Base-by-base conservation (phyloP, 2,888 invertebrate species). In the Netelia fuscicornis region DNA sequence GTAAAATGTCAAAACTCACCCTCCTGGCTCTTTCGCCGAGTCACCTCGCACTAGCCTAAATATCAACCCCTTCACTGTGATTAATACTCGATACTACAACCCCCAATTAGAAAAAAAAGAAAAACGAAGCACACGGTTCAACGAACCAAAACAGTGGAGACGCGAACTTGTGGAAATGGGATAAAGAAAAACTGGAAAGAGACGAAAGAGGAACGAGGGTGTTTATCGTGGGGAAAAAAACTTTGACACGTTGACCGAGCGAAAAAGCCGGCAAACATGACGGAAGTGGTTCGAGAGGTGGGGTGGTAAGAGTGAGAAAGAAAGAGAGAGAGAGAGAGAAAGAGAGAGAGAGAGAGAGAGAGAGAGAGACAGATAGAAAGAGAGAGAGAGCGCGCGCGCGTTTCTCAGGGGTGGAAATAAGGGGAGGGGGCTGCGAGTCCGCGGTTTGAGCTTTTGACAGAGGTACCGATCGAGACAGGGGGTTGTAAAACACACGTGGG, bases 401-500 rank as follows among this genome's bases (percentile, higher is more conserved):
- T 78, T 62, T 11, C 48, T n/a, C 23, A 1, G 42, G 62, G 42
- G 42, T 20, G 64, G 64, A 17, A 23, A n/a, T 62, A 58, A 42
- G 72, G 60, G 62, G 79, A 30, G 62, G 54, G 72, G 58, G 81
- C 54, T 74, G 81, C 62, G 30, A n/a, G 9, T n/a, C 42, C 64
- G 58, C 42, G 81, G 70, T 79, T 75, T 77, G 64, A 60, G 48
- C 67, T 68, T 58, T 65, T 48, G 54, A 58, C 54, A 68, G 20
- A 75, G 23, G 60, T 78, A 48, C 64, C 30, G 62, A 86, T 72
- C 72, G 85, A 82, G 70, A 71, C 71, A 72, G 62, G 62, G 71
- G 48, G 48, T 64, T 68, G 23, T 71, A 78, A 37, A 58, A 81
- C 74, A 77, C 84, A 86, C 86, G 81, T 84, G 83, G 87, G 91